phyloP scores from a whole-genome alignment of 2,797 vertebrate genomes.

The Syngnathus acus region DNA sequence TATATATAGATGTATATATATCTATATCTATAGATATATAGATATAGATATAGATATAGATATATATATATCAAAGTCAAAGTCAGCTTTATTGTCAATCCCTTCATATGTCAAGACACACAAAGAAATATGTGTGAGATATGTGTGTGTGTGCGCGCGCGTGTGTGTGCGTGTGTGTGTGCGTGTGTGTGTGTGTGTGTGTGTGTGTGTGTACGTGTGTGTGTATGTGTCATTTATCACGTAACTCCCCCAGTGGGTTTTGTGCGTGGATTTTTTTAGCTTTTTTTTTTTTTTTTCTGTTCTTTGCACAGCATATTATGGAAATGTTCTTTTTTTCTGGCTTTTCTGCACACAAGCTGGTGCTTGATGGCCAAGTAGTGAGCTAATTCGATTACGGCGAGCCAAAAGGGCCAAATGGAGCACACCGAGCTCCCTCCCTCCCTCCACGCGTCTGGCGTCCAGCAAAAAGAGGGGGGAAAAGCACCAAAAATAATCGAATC shows the following conservation, averaged over 20 bases:
- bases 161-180: too few relatives aligned
- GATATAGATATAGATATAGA: too few relatives aligned
- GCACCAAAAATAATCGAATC: constrained; percentile 87
- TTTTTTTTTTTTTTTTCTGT: constrained; percentile 80
- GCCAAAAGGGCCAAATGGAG: constrained; percentile 91
- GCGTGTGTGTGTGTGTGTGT: too few relatives aligned
- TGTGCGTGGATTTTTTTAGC: constrained; percentile 48
- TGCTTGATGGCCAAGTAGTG: constrained; percentile 62
- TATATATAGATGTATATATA: too few relatives aligned
- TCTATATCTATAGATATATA: too few relatives aligned
- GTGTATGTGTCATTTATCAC: neutral
- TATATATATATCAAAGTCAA: too few relatives aligned
- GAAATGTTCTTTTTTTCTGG: constrained; percentile 71
- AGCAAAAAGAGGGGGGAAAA: constrained; percentile 78
- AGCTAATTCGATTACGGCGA: constrained; percentile 97
- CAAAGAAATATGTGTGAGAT: too few relatives aligned
- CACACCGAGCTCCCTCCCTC: constrained; percentile 70
- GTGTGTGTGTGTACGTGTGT: too few relatives aligned
- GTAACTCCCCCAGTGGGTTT: constrained; percentile 14
- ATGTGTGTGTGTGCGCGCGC: too few relatives aligned
- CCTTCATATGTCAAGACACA: too few relatives aligned
- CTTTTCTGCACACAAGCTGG: constrained; percentile 86
- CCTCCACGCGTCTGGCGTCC: constrained; percentile 95
- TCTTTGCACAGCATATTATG: constrained; percentile 64
- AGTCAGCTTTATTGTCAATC: too few relatives aligned